Percentiles rank a stretch among this genome's conserved stretches.
Evolutionary conservation across 1,140 invertebrate genomes (phyloP).

Genomic region (Aphaenogaster rudis): DNA sequence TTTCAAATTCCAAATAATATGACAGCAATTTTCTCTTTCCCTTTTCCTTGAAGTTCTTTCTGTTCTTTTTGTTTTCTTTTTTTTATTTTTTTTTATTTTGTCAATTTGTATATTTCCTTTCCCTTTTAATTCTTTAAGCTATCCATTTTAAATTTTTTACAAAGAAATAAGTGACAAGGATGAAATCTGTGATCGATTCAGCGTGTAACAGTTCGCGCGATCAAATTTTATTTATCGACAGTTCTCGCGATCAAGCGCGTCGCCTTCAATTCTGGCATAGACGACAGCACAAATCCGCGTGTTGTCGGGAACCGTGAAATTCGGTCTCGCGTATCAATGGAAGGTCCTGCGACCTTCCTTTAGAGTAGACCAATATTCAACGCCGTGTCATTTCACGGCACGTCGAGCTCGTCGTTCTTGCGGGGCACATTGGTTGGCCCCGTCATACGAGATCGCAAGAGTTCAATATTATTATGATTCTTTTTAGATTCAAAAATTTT

Average conservation of each 20-base stretch:
- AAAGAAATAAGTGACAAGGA: not conserved
- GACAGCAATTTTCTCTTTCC: not conserved
- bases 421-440: not conserved
- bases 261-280: slow-evolving; percentile 20
- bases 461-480: not conserved
- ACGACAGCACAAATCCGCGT: slow-evolving; percentile 24
- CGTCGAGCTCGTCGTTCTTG: slow-evolving; percentile 25
- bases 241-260: not conserved
- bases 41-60: not conserved
- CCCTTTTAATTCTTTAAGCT: not conserved
- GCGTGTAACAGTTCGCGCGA: slow-evolving; percentile 14
- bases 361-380: slow-evolving; percentile 36
- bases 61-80: not conserved
- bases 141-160: not conserved
- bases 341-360: not conserved
- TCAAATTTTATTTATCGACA: slow-evolving; percentile 57
- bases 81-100: not conserved
- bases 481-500: not conserved
- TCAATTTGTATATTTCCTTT: not conserved
- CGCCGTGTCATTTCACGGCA: slow-evolving; percentile 47
- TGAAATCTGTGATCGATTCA: slow-evolving; percentile 26
- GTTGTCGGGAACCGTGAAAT: slow-evolving; percentile 40
- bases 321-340: slow-evolving; percentile 47
- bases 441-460: not conserved
- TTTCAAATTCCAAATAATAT: not conserved